Evolutionary conservation across 2,888 invertebrate genomes (phyloP).

Genomic region (Euclidia mi): DNA sequence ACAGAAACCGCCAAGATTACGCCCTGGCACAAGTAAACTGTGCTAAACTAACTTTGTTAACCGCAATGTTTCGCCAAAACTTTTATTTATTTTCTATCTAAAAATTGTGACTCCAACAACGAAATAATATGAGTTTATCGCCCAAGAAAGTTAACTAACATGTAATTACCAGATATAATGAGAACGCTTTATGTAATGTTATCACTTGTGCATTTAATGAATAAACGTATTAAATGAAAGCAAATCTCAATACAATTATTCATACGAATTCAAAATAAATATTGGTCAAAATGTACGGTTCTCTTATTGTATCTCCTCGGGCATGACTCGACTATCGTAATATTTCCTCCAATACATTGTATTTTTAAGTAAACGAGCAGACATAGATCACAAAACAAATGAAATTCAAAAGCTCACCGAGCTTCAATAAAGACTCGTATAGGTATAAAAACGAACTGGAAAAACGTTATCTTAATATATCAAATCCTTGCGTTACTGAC

Average conservation of each 20-base stretch:
- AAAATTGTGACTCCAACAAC: background rate
- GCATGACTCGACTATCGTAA: too few species aligned
- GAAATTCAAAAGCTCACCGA: constrained; percentile 39
- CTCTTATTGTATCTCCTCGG: too few species aligned
- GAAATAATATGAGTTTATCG: background rate
- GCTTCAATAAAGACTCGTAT: constrained; percentile 42
- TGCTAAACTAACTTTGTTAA: constrained; percentile 29
- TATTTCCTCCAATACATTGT: background rate
- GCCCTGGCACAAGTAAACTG: constrained; percentile 27
- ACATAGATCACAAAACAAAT: constrained; percentile 18
- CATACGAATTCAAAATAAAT: too few species aligned
- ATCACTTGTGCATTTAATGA: too few species aligned
- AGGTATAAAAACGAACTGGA: constrained; percentile 47
- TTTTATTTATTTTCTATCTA: constrained; percentile 11
- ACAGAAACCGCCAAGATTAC: constrained; percentile 39
- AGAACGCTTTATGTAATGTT: too few species aligned
- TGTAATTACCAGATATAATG: too few species aligned
- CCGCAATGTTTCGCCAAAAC: constrained; percentile 11
- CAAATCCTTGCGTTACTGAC: too few species aligned
- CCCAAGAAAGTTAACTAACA: too few species aligned
- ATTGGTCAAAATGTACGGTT: too few species aligned
- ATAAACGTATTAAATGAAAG: too few species aligned
- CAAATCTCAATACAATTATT: too few species aligned
- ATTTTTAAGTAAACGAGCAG: constrained; percentile 4
- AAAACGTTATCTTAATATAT: too few species aligned